Percentiles rank a stretch among this genome's conserved stretches.
Evolutionary conservation across 1,140 invertebrate species (phyloP).

Genomic region (Pseudomyrmex gracilis): DNA sequence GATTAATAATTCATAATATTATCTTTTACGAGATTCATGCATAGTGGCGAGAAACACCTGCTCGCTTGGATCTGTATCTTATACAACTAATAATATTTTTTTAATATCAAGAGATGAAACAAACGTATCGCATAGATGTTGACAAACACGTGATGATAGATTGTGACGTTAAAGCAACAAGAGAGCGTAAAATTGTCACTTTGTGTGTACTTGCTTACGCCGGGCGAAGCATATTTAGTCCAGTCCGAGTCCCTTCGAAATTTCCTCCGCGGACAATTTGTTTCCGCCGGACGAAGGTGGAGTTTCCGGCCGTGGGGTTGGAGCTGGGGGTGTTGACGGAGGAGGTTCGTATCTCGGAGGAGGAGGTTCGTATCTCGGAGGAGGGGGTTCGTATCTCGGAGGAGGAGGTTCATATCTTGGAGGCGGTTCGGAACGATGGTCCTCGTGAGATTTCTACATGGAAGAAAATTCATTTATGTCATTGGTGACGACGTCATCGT

Average conservation of each 20-base stretch:
- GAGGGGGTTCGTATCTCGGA: slow-evolving; percentile 49
- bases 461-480: not conserved
- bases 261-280: slow-evolving; percentile 81
- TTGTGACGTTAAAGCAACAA: slow-evolving; percentile 13
- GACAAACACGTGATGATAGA: not conserved
- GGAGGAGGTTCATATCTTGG: slow-evolving; percentile 54
- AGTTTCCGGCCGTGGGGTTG: slow-evolving; percentile 53
- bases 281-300: slow-evolving; percentile 71
- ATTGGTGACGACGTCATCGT: not conserved
- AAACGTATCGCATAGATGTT: not conserved
- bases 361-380: slow-evolving; percentile 52
- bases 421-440: slow-evolving; percentile 37
- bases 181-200: slow-evolving; percentile 48
- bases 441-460: slow-evolving; percentile 69
- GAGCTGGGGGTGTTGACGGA: slow-evolving; percentile 52
- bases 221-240: slow-evolving; percentile 61
- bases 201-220: slow-evolving; percentile 11
- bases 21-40: slow-evolving; percentile 9
- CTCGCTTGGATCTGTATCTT: not conserved
- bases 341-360: slow-evolving; percentile 54
- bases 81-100: not conserved
- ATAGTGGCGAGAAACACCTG: slow-evolving; percentile 13
- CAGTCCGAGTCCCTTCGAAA: slow-evolving; percentile 83
- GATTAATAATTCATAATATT: slow-evolving; percentile 23
- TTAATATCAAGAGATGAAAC: not conserved